Evolutionary conservation across 2,888 invertebrate genomes (phyloP).

Genomic region (Drosophila robusta): DNA sequence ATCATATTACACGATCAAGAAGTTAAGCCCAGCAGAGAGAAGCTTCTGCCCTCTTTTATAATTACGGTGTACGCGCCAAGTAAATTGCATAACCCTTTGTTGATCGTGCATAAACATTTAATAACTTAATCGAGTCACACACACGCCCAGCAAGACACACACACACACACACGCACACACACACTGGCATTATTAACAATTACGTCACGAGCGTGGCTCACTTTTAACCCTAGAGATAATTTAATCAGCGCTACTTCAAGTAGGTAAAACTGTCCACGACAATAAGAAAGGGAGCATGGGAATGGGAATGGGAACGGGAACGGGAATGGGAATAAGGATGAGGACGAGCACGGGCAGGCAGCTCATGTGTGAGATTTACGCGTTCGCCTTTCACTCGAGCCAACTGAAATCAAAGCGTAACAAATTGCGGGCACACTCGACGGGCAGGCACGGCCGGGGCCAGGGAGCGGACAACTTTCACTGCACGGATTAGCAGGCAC

Average conservation of each 20-base stretch:
- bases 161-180: constrained; percentile 15
- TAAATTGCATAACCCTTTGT: constrained; percentile 22
- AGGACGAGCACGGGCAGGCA: constrained; percentile 12
- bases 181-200: constrained; percentile 50
- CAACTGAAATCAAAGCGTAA: constrained; percentile 76
- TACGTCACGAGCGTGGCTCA: constrained; percentile 66
- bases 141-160: constrained; percentile 23
- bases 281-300: constrained; percentile 61
- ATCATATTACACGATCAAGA: not conserved
- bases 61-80: not conserved
- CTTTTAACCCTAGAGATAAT: constrained; percentile 68
- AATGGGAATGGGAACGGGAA: constrained; percentile 12
- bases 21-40: not conserved
- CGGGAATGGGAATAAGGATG: not conserved
- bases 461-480: constrained; percentile 49
- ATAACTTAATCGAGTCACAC: constrained; percentile 46
- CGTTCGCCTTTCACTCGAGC: constrained; percentile 62
- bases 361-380: constrained; percentile 62
- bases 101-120: constrained; percentile 25
- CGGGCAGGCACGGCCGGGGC: constrained; percentile 2
- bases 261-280: constrained; percentile 60
- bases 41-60: not conserved
- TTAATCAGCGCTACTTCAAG: constrained; percentile 70
- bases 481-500: constrained; percentile 73
- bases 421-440: constrained; percentile 67